phyloP scores from a whole-genome alignment of 1,140 invertebrate species.

The Neodiprion fabricii region DNA sequence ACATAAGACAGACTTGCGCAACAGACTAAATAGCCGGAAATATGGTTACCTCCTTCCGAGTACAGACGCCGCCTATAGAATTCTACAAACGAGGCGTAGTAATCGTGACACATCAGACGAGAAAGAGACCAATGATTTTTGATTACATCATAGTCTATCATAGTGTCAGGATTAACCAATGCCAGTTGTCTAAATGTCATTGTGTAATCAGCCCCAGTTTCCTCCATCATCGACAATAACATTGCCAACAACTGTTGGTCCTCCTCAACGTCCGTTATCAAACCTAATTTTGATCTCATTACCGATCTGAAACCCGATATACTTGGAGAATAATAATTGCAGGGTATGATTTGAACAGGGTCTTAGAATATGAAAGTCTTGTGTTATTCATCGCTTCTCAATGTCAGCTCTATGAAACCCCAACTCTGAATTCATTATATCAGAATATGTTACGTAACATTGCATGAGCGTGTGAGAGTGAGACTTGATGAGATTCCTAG shows the following conservation, averaged over 20 bases:
- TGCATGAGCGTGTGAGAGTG: background rate
- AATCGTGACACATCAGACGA: conserved; percentile 52
- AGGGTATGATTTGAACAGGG: conserved; percentile 20
- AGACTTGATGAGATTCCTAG: no score
- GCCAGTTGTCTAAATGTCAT: conserved; percentile 68
- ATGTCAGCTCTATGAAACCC: background rate
- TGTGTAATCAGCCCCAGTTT: conserved; percentile 70
- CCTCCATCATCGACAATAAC: conserved; percentile 68
- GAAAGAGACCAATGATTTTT: conserved; percentile 60
- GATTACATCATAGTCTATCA: conserved; percentile 48
- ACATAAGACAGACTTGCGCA: no score
- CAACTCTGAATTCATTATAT: no score
- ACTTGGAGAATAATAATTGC: conserved; percentile 11
- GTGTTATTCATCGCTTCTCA: background rate
- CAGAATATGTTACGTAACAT: background rate
- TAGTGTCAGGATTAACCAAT: conserved; percentile 55
- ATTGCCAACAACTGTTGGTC: conserved; percentile 61
- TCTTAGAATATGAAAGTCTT: no score
- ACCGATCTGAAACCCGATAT: conserved; percentile 42
- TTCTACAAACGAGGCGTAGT: conserved; percentile 57
- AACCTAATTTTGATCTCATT: conserved; percentile 60
- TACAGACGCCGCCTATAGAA: conserved; percentile 53
- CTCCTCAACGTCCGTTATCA: conserved; percentile 55
- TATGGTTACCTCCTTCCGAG: conserved; percentile 39
- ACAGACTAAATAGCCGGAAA: conserved; percentile 3